phyloP scores from a whole-genome alignment of 2,888 invertebrate genomes.

The Hymenopus coronatus region DNA sequence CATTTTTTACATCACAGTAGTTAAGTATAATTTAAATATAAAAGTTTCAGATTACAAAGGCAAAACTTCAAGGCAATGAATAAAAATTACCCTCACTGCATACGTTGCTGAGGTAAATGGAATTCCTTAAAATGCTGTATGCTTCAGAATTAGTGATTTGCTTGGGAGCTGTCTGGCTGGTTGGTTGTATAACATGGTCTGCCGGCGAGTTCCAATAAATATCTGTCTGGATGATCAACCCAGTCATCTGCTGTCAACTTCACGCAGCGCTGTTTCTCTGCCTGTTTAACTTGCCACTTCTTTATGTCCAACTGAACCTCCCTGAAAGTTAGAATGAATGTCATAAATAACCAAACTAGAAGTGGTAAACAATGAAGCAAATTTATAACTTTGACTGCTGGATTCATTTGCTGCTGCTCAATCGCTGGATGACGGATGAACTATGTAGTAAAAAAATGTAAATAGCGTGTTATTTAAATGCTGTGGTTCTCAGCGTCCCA shows the following conservation, averaged over 20 bases:
- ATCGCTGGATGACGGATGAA: too few species aligned
- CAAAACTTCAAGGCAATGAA: not conserved
- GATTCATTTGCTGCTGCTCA: too few species aligned
- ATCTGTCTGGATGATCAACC: conserved; percentile 94
- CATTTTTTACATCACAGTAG: not conserved
- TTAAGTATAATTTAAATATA: not conserved
- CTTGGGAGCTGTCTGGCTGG: conserved; percentile 10
- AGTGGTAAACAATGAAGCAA: too few species aligned
- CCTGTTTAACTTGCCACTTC: conserved; percentile 87
- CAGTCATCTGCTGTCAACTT: conserved; percentile 88
- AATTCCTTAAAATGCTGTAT: not conserved
- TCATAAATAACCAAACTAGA: too few species aligned
- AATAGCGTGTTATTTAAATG: too few species aligned
- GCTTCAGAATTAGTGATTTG: not conserved
- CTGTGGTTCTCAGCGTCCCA: too few species aligned
- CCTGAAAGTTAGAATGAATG: conserved; percentile 46
- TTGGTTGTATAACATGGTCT: conserved; percentile 64
- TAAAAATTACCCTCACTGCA: not conserved
- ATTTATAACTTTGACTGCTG: too few species aligned
- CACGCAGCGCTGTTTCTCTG: conserved; percentile 79
- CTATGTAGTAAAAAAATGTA: too few species aligned
- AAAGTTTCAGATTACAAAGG: not conserved
- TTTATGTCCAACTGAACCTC: conserved; percentile 86
- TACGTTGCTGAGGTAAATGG: not conserved
- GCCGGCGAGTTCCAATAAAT: conserved; percentile 84